Evolutionary conservation across 2,797 vertebrate genomes (phyloP).

Genomic region (Phaenicophaeus curvirostris): DNA sequence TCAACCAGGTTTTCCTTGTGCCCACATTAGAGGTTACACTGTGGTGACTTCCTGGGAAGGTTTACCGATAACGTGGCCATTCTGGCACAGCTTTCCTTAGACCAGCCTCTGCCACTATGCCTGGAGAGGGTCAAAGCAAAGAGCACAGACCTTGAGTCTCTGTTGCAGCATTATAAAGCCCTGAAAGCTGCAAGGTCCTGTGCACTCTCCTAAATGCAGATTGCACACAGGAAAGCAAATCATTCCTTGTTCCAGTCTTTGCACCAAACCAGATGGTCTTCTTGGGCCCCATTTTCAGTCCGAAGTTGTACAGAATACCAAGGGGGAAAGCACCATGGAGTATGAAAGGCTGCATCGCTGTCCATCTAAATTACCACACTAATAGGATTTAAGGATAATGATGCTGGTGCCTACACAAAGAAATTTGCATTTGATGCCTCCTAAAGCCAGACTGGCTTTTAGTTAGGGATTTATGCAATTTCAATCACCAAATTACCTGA

Average conservation of each 20-base stretch:
- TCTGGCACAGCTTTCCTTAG: not conserved
- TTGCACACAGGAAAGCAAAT: not conserved
- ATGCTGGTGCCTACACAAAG: not conserved
- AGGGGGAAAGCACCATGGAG: not conserved
- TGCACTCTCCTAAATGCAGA: not conserved
- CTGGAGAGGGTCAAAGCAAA: not conserved
- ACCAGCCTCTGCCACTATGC: not conserved
- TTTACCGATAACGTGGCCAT: not conserved
- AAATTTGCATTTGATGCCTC: not conserved
- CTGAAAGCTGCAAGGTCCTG: not conserved
- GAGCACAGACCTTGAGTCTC: not conserved
- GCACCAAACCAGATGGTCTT: not conserved
- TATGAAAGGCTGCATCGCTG: not conserved
- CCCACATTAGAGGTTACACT: not conserved
- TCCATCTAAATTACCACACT: not conserved
- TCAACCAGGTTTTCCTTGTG: not conserved
- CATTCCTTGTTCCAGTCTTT: not conserved
- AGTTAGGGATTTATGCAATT: not conserved
- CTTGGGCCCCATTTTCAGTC: not conserved
- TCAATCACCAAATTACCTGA: not conserved
- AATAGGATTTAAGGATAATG: not conserved
- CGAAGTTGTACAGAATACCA: not conserved
- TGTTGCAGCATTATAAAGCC: not conserved
- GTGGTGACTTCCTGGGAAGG: not conserved
- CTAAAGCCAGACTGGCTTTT: not conserved